phyloP scores from a whole-genome alignment of 2,888 invertebrate genomes.

The Caenorhabditis becei region DNA sequence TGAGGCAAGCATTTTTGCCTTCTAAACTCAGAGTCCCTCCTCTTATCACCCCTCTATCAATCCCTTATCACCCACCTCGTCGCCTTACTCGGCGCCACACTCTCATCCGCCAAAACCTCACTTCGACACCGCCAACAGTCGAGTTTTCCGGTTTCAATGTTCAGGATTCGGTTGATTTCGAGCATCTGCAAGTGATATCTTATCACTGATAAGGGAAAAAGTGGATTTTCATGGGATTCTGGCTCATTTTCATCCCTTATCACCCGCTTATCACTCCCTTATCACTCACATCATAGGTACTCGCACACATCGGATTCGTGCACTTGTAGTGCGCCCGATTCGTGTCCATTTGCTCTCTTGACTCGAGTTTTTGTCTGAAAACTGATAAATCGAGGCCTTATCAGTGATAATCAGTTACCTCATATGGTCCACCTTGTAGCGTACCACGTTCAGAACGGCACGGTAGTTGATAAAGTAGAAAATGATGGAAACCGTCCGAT shows the following conservation, averaged over 20 bases:
- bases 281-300: constrained; percentile 72
- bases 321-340: constrained; percentile 78
- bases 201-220: not conserved
- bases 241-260: not conserved
- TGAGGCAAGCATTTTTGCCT: no score
- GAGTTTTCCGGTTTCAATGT: constrained; percentile 68
- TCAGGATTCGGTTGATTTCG: constrained; percentile 75
- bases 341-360: constrained; percentile 77
- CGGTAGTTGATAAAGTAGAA: constrained; percentile 82
- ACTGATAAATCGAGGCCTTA: no score
- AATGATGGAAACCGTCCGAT: constrained; percentile 65
- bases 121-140: constrained; percentile 78
- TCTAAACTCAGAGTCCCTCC: no score
- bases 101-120: constrained; percentile 76
- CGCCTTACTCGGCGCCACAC: constrained; percentile 72
- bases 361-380: constrained; percentile 77
- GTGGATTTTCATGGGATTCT: not conserved
- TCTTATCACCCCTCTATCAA: no score
- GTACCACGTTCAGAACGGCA: constrained; percentile 80
- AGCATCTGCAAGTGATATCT: constrained; percentile 60
- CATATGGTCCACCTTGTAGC: constrained; percentile 82
- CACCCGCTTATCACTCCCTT: not conserved
- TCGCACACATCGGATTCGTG: constrained; percentile 61
- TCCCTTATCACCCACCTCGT: constrained; percentile 73
- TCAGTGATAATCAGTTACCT: no score